Base-by-base conservation (phyloP, 2,888 invertebrate genomes). In the Lysandra coridon region DNA sequence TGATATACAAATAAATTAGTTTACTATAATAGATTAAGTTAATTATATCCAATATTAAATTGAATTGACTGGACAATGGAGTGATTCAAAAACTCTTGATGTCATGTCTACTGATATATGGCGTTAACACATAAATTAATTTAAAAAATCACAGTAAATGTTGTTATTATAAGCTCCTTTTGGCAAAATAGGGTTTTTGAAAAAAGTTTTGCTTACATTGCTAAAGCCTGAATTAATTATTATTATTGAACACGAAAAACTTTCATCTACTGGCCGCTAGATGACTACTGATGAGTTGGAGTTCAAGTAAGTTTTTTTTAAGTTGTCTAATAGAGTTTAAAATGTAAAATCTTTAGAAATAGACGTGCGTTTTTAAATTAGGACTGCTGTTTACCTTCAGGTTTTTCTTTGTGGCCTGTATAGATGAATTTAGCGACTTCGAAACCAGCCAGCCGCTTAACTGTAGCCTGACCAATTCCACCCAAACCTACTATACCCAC, bases 401-500 rank as follows among this genome's bases (percentile, higher is more conserved):
- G 90, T 82, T 96, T 97, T 80, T 96, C 95, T 40, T 95, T 95
- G 80, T 97, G 96, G 77, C 97, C 97, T 5, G 96, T 95, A 88
- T 98, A 99, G 0, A 99, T 86, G 84, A 99, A 95, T 85, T 93
- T 94, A 4, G 91, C 91, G 0, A 97, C 96, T 81, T 97, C 96
- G 86, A 99, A 99, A 0, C 97, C 96, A 73, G 95, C 93, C 6
- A 99, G 90, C 79, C 97, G 95, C 84, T 96, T 95, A 3, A 97
- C 98, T 2, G 98, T 96, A 81, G 97, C 97, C 84, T 96, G 96
- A 0, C 98, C 98, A 83, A 98, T 98, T 78, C 98, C 95, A 0
- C 98, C 98, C 81, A 98, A 95, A 1, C 98, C 98, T 33, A 97
- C 96, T 73, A 98, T 96, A 2, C 98, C 98, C 0, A 99, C 97